Percentiles rank a stretch among this genome's conserved stretches.
These are phyloP conservation scores for Phoenicopterus ruber DNA, from an alignment of 2,113 vertebrate genomes.

Conservation along the genomic window DNA sequence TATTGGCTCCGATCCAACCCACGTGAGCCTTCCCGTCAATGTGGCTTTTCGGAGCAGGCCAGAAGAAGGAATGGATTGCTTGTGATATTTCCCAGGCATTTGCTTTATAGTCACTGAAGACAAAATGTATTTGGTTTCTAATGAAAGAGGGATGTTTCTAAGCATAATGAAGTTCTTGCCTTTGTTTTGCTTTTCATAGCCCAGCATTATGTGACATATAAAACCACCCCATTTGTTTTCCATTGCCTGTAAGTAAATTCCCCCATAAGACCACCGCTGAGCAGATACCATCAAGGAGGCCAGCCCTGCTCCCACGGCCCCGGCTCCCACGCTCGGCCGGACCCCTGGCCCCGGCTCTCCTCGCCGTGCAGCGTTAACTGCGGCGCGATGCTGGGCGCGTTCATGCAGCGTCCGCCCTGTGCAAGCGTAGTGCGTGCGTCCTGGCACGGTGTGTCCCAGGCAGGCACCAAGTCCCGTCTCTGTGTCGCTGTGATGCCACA, in stretches of 20 bases:
- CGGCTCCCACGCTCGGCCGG: neutral
- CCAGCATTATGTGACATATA: neutral
- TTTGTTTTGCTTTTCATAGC: conserved; percentile 33
- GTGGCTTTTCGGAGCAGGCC: neutral
- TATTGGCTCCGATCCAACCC: neutral
- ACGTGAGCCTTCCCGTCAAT: neutral
- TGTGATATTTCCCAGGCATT: conserved; percentile 43
- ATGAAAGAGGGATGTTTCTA: conserved; percentile 28
- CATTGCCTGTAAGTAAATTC: conserved; percentile 23
- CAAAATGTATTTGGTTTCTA: conserved; percentile 19
- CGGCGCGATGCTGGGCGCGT: neutral
- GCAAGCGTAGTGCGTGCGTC: neutral
- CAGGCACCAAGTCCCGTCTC: neutral
- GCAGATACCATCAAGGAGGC: neutral
- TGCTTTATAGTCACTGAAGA: conserved; percentile 23
- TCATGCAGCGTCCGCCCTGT: accelerated
- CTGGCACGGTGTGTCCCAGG: neutral
- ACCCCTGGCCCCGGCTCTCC: neutral
- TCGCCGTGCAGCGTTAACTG: neutral
- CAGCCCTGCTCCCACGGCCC: neutral
- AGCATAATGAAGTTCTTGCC: conserved; percentile 1
- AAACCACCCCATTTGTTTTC: conserved; percentile 30
- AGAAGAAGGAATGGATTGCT: conserved; percentile 1
- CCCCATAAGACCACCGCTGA: conserved; percentile 16
- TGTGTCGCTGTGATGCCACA: neutral